Evolutionary conservation across 2,888 invertebrate species (phyloP), one percentile per base, ranked within the genome.

Genomic region (Spicauda simplicius): DNA sequence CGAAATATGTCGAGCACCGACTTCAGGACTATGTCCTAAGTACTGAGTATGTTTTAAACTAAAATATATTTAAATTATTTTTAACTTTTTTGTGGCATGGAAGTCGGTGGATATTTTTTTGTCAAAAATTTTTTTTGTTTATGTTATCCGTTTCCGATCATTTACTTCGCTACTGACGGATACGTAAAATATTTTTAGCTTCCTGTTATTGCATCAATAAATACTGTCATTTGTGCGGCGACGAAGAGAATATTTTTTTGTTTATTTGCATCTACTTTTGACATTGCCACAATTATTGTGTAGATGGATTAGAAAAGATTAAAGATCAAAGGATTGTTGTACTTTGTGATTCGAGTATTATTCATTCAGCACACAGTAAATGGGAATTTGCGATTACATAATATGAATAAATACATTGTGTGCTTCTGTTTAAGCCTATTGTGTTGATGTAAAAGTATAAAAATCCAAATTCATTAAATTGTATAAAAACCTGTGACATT

Each of bases 121-220:
- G n/a, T n/a, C n/a, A n/a, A n/a, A n/a, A n/a, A n/a, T n/a, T n/a
- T n/a, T n/a, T n/a, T 65, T 66, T 66, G 59, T 66, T 66, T 66
- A 66, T 60, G 59, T 48, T 60, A 66, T 66, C 65, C 65, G 65
- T 37, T 60, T 66, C 60, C 65, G 59, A 66, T 60, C 59, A 66
- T 60, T 66, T 54, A 30, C 54, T 60, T 65, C 33, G 41, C 25
- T 54, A 54, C 41, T 58, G 16, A 41, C 41, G 59, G 54, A 30
- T 48, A 18, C n/a, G 58, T 48, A 66, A 60, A 66, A 66, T 66
- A 54, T 66, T 66, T 25, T 55, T 55, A 66, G 54, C 45, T 54
- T 66, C 59, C 54, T 54, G 58, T 58, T 41, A 50, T 58, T 58
- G 64, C 58, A 64, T 33, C n/a, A 52, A 64, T 64, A 64, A 25